These are phyloP conservation scores for Falco biarmicus DNA, from an alignment of 2,797 vertebrate genomes.

Conservation along the genomic window DNA sequence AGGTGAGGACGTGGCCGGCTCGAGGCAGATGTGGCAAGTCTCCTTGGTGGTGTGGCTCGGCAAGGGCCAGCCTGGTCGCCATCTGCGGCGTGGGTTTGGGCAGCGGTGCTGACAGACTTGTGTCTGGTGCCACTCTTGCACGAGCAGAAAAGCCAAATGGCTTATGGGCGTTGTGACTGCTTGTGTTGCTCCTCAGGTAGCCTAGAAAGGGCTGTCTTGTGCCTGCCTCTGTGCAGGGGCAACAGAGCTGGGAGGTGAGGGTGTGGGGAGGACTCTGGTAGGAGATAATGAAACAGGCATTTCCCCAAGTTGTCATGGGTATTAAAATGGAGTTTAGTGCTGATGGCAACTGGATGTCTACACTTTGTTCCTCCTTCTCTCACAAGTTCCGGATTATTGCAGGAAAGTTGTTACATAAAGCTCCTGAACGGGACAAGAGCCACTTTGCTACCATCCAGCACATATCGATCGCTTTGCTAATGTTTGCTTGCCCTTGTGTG, in stretches of 20 bases:
- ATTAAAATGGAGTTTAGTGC: neutral
- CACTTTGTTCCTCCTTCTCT: neutral
- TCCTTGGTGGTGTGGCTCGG: neutral
- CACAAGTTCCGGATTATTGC: neutral
- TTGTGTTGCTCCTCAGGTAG: neutral
- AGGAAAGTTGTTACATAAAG: neutral
- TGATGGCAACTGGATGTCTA: neutral
- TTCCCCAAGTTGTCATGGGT: neutral
- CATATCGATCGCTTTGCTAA: rapidly evolving
- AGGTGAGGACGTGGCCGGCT: neutral
- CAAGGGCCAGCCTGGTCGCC: neutral
- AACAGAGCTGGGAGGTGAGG: neutral
- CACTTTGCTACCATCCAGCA: rapidly evolving
- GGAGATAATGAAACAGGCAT: neutral
- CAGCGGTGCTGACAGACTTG: rapidly evolving
- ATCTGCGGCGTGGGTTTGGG: neutral
- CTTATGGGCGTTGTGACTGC: neutral
- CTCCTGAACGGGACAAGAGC: neutral
- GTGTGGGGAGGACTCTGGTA: neutral
- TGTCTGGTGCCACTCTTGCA: neutral
- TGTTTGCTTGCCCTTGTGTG: neutral
- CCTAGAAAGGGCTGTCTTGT: neutral
- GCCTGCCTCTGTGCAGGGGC: neutral
- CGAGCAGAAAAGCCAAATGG: neutral
- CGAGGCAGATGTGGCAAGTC: neutral